Percentiles rank a stretch among this genome's conserved stretches.
Conservation (phyloP, 2,113 vertebrate species). For the Oophaga pumilio region DNA sequence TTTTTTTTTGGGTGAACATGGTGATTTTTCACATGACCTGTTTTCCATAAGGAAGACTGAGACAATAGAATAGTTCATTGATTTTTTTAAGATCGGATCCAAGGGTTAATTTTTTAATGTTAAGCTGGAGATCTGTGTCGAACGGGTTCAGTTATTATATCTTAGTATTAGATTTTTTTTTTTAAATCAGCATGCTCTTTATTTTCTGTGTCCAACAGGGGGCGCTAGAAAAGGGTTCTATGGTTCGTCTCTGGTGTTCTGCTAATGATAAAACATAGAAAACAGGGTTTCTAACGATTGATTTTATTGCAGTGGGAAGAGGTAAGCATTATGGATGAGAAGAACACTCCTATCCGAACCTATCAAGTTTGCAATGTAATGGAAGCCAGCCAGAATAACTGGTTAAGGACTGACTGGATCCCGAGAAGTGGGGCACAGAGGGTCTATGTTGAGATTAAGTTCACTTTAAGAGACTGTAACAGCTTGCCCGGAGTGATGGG, state of each 20-base stretch:
- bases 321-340: conserved; percentile 99
- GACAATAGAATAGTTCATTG: not conserved
- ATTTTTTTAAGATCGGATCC: not conserved
- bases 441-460: conserved; percentile 97
- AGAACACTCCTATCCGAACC: conserved; percentile 96
- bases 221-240: not conserved
- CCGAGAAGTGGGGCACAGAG: conserved; percentile 90
- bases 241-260: not conserved
- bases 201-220: conserved; percentile 2
- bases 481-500: conserved; percentile 96
- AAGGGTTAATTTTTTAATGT: not conserved
- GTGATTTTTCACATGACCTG: not conserved
- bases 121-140: not conserved
- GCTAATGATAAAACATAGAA: not conserved
- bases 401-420: conserved; percentile 98
- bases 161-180: not conserved
- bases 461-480: conserved; percentile 97
- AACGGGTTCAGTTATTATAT: not conserved
- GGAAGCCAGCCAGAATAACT: conserved; percentile 97
- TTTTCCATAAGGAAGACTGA: not conserved
- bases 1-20: not conserved
- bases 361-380: conserved; percentile 99
- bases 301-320: conserved; percentile 89
- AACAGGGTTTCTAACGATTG: conserved; percentile 39
- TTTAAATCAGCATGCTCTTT: not conserved